Evolutionary conservation across 2,797 vertebrate species (phyloP), one percentile per base, ranked within the genome.

Genomic region (Chelmon rostratus): DNA sequence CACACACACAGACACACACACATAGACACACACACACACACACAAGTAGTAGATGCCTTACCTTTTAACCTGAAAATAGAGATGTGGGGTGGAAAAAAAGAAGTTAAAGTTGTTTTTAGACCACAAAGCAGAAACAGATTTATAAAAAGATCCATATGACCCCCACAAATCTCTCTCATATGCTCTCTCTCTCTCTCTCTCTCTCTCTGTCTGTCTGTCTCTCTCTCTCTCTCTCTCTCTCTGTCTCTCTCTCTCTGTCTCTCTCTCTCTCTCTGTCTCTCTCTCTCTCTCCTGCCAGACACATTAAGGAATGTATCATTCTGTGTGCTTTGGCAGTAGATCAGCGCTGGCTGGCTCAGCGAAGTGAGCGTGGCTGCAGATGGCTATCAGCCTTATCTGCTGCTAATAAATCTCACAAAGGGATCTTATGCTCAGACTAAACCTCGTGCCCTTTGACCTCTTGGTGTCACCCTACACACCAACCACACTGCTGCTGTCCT

Each of bases 381-480:
- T 93, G 90, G 78, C 87, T 91, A 94, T 94, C 90, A 87, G 81
- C 79, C 81, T 92, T 93, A 94, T 94, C 94, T 92, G 83, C 71
- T 86, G 83, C 83, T 88, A 88, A 92, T 94, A 94, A 93, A 94
- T 92, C 92, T 93, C 73, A 83, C 50, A 86, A 84, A 87, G 89
- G 74, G 72, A 84, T 89, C 69, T 68, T 85, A 76, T 56, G 78
- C 79, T 87, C 80, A 69, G 62, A 67, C 56, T 89, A 66, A 91
- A 87, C 75, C 76, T 74, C 66, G 47, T 57, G 72, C 58, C 76
- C 73, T 85, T 70, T 78, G 64, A 86, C 49, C 46, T 79, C 53
- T 65, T 44, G 50, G 40, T 58, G 19, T 73, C 76, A 73, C 52
- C 59, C 70, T 63, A 53, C 67, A 54, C n/a, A 64, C 12, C 46